phyloP scores from a whole-genome alignment of 2,797 vertebrate species.

The Pyrocephalus nanus region DNA sequence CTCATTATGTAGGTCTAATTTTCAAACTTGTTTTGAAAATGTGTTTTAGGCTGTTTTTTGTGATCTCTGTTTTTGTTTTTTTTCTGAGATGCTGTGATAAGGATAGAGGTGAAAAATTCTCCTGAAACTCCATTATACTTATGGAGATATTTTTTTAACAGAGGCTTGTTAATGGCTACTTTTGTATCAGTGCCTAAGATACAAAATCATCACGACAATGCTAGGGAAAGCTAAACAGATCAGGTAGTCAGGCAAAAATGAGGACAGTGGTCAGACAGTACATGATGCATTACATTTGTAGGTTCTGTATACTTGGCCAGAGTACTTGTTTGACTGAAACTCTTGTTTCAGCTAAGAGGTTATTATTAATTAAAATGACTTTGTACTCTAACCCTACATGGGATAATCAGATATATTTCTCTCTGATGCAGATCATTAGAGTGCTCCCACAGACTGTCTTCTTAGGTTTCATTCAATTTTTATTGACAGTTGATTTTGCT shows the following conservation, averaged over 20 bases:
- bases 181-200: neutral
- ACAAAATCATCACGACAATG: neutral
- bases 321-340: neutral
- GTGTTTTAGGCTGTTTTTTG: neutral
- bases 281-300: neutral
- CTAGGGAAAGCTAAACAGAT: neutral
- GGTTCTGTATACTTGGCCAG: neutral
- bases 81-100: neutral
- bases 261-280: neutral
- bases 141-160: neutral
- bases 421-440: neutral
- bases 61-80: neutral
- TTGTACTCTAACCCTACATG: neutral
- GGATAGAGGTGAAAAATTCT: neutral
- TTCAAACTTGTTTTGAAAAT: neutral
- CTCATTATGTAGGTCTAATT: neutral
- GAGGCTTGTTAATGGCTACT: neutral
- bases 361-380: neutral
- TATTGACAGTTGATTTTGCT: neutral
- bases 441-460: neutral
- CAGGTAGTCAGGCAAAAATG: neutral
- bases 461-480: neutral
- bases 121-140: neutral
- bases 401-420: neutral
- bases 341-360: neutral